Evolutionary conservation across 1,140 invertebrate genomes (phyloP).

Genomic region (Drosophila lowei): DNA sequence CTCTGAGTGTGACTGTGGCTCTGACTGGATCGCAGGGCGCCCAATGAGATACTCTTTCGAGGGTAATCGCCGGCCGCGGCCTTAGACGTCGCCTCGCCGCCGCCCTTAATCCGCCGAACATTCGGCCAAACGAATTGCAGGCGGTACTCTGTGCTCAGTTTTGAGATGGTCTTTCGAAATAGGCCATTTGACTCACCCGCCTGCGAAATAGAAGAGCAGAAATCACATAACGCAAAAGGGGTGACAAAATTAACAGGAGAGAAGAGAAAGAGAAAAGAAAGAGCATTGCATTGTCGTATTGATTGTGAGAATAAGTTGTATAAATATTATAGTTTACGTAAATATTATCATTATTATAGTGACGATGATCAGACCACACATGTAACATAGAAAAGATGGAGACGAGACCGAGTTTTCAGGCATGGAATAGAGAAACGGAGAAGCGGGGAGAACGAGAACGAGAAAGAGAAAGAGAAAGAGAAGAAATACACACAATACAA

Average conservation of each 20-base stretch:
- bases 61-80: slow-evolving; percentile 85
- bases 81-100: slow-evolving; percentile 81
- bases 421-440: slow-evolving; percentile 6
- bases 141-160: slow-evolving; percentile 93
- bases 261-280: slow-evolving; percentile 34
- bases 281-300: slow-evolving; percentile 59
- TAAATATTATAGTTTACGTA: slow-evolving; percentile 27
- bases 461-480: slow-evolving; percentile 61
- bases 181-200: slow-evolving; percentile 84
- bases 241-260: slow-evolving; percentile 44
- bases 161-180: slow-evolving; percentile 88
- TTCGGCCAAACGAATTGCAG: slow-evolving; percentile 95
- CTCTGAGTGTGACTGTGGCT: slow-evolving; percentile 73
- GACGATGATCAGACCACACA: slow-evolving; percentile 61
- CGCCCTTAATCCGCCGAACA: slow-evolving; percentile 84
- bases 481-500: slow-evolving; percentile 78
- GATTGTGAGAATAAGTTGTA: slow-evolving; percentile 46
- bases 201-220: slow-evolving; percentile 82
- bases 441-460: slow-evolving; percentile 47
- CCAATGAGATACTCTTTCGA: slow-evolving; percentile 93
- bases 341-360: slow-evolving; percentile 14
- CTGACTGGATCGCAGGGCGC: slow-evolving; percentile 89
- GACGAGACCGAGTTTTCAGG: slow-evolving; percentile 49
- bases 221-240: slow-evolving; percentile 63
- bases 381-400: slow-evolving; percentile 47